Percentiles rank a stretch among this genome's conserved stretches.
Evolutionary conservation across 2,113 vertebrate genomes (phyloP).

Genomic region (Isurus oxyrinchus): DNA sequence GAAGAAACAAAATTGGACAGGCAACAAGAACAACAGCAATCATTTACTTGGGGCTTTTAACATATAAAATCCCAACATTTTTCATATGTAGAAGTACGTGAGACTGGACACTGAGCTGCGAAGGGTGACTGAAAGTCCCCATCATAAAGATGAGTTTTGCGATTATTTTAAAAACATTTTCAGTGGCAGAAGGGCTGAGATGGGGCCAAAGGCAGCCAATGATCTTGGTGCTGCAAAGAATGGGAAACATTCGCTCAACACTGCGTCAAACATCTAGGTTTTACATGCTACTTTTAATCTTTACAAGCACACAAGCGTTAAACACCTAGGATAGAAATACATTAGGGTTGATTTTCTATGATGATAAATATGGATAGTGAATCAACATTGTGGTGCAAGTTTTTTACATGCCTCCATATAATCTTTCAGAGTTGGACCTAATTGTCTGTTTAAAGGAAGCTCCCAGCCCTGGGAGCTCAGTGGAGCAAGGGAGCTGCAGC

Average conservation of each 20-base stretch:
- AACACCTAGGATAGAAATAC: background rate
- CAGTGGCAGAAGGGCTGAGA: background rate
- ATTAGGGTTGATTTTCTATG: background rate
- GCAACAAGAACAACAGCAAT: background rate
- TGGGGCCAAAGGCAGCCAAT: background rate
- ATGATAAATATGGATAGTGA: background rate
- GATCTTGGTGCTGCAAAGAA: background rate
- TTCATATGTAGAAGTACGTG: background rate
- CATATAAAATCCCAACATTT: background rate
- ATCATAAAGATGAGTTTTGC: background rate
- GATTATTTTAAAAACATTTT: background rate
- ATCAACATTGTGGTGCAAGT: background rate
- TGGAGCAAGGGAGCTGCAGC: background rate
- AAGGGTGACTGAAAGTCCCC: background rate
- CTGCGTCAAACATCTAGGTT: background rate
- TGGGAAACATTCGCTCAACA: background rate
- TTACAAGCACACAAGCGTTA: background rate
- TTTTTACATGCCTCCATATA: background rate
- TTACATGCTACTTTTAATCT: background rate
- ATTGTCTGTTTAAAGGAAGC: background rate
- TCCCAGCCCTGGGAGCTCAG: background rate
- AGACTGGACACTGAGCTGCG: background rate
- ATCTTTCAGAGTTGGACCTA: background rate
- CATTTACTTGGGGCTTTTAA: background rate
- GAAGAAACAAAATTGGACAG: background rate